Evolutionary conservation across 2,888 invertebrate species (phyloP).

Genomic region (Lampropteryx suffumata): DNA sequence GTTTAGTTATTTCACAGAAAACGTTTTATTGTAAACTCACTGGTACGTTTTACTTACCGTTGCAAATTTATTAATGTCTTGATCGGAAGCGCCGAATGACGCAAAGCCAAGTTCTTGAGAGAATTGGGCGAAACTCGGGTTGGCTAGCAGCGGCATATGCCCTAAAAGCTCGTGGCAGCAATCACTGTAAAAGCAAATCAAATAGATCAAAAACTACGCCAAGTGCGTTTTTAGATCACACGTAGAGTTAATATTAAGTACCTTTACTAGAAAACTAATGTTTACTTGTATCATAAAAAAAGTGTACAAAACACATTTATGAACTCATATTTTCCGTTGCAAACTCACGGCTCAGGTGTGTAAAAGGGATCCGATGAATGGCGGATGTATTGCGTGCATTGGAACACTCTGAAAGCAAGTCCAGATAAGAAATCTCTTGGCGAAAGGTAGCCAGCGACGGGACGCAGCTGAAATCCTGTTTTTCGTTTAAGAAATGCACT

Average conservation of each 20-base stretch:
- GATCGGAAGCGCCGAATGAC: conserved; percentile 96
- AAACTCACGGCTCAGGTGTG: conserved; percentile 98
- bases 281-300: too few relatives aligned
- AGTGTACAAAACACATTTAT: too few relatives aligned
- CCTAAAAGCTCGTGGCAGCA: conserved; percentile 98
- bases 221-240: too few relatives aligned
- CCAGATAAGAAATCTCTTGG: conserved; percentile 99
- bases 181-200: conserved; percentile 85
- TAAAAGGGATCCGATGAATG: conserved; percentile 99
- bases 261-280: too few relatives aligned
- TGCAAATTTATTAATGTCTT: conserved; percentile 96
- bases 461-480: conserved; percentile 96
- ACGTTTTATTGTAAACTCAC: conserved; percentile 5
- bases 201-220: not conserved
- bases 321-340: too few relatives aligned
- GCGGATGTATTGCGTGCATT: conserved; percentile 98
- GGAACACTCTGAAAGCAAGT: conserved; percentile 98
- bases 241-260: too few relatives aligned
- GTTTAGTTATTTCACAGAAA: conserved; percentile 9
- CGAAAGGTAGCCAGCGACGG: conserved; percentile 97
- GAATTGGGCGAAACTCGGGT: conserved; percentile 98
- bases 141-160: conserved; percentile 97
- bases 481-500: conserved; percentile 93
- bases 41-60: conserved; percentile 84
- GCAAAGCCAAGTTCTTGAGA: conserved; percentile 98